Evolutionary conservation across 2,113 vertebrate genomes (phyloP).

Genomic region (Neolamprologus falcicula): DNA sequence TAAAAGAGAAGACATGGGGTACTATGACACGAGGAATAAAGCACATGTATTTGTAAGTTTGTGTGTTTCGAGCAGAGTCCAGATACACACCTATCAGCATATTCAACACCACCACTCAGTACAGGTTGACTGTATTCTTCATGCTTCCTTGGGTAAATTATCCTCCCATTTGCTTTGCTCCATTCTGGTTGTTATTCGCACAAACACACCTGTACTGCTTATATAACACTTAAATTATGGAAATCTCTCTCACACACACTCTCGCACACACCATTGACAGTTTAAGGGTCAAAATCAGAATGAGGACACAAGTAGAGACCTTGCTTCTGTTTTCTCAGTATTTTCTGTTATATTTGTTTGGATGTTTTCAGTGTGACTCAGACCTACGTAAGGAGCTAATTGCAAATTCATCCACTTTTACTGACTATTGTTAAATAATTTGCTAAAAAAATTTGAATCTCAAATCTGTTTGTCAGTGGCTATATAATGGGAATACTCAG

Average conservation of each 20-base stretch:
- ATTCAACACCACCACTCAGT: neutral
- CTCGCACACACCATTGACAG: neutral
- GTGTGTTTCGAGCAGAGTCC: neutral
- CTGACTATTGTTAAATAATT: neutral
- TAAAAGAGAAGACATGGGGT: neutral
- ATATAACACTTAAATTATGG: neutral
- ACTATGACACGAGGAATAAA: neutral
- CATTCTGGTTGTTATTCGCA: neutral
- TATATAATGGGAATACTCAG: neutral
- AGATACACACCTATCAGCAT: neutral
- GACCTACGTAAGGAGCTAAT: fast-evolving
- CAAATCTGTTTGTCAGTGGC: neutral
- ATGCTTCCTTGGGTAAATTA: neutral
- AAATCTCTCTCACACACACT: neutral
- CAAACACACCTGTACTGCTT: neutral
- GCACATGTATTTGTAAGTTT: neutral
- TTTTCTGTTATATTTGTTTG: neutral
- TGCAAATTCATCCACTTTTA: fast-evolving
- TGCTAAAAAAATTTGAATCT: fast-evolving
- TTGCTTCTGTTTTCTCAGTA: neutral
- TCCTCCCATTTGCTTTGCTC: neutral
- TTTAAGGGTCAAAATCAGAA: neutral
- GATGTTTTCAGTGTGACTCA: neutral
- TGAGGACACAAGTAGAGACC: neutral
- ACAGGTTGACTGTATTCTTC: neutral